These are phyloP conservation scores for Coregonus ussuriensis DNA, from an alignment of 2,797 vertebrate genomes.

Conservation along the genomic window DNA sequence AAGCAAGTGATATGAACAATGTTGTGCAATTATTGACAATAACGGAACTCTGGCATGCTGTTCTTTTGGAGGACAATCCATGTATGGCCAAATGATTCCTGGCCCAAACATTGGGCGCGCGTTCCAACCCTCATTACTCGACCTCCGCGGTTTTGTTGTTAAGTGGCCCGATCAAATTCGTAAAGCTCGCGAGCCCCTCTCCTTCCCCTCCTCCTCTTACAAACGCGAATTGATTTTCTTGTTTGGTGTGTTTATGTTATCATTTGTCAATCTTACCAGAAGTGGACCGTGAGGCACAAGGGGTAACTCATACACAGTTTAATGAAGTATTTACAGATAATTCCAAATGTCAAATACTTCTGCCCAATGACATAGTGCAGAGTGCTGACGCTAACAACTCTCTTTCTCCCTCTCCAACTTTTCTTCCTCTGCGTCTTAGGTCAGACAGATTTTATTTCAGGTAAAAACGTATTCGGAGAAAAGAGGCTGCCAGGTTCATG, in stretches of 20 bases:
- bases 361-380: slow-evolving; percentile 89
- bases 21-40: not conserved
- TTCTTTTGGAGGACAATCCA: slow-evolving; percentile 51
- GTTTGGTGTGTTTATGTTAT: slow-evolving; percentile 76
- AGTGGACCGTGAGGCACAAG: slow-evolving; percentile 82
- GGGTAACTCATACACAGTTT: slow-evolving; percentile 82
- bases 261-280: slow-evolving; percentile 84
- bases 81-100: slow-evolving; percentile 56
- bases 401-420: slow-evolving; percentile 45
- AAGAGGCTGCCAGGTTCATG: slow-evolving; percentile 32
- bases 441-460: slow-evolving; percentile 79
- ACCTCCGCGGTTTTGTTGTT: slow-evolving; percentile 71
- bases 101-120: slow-evolving; percentile 58
- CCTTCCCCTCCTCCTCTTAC: slow-evolving; percentile 49
- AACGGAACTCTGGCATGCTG: slow-evolving; percentile 34
- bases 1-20: slow-evolving; percentile 3
- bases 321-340: slow-evolving; percentile 95
- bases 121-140: slow-evolving; percentile 65
- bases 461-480: slow-evolving; percentile 58
- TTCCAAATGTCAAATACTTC: slow-evolving; percentile 92
- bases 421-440: slow-evolving; percentile 56
- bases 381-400: slow-evolving; percentile 74
- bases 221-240: slow-evolving; percentile 66
- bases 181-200: slow-evolving; percentile 9
- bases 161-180: slow-evolving; percentile 59